These are phyloP conservation scores for Capitulum mitella DNA, from an alignment of 2,888 invertebrate genomes.

Conservation along the genomic window DNA sequence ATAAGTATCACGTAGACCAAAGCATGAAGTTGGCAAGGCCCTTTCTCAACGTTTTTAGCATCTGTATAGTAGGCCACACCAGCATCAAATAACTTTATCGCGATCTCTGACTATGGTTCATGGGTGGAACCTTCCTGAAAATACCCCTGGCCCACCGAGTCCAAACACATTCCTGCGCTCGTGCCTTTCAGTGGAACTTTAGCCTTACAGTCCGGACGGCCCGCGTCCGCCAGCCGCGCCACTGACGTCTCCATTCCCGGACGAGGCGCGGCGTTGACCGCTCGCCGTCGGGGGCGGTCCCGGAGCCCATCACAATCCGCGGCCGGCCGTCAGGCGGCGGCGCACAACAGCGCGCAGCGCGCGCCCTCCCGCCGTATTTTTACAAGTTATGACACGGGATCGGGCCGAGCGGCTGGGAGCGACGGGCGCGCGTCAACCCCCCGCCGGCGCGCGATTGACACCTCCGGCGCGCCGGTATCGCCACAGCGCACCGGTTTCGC, in stretches of 20 bases:
- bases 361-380: constrained; percentile 1
- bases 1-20: too few relatives aligned
- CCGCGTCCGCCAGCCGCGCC: neutral
- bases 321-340: neutral
- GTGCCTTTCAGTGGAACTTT: too few relatives aligned
- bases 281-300: neutral
- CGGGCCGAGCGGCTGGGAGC: neutral
- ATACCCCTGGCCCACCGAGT: too few relatives aligned
- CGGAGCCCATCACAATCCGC: constrained; percentile 3
- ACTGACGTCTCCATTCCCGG: neutral
- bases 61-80: too few relatives aligned
- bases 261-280: neutral
- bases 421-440: neutral
- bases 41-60: too few relatives aligned
- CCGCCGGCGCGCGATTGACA: constrained; percentile 12
- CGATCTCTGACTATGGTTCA: too few relatives aligned
- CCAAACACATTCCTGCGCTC: too few relatives aligned
- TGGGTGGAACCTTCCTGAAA: too few relatives aligned
- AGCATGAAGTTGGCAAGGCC: too few relatives aligned
- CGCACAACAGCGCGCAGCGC: neutral
- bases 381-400: constrained; percentile 8
- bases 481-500: neutral
- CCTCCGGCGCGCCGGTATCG: neutral
- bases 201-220: too few relatives aligned
- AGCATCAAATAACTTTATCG: too few relatives aligned